phyloP scores from a whole-genome alignment of 2,888 invertebrate species.

The Agonopterix heracliana region DNA sequence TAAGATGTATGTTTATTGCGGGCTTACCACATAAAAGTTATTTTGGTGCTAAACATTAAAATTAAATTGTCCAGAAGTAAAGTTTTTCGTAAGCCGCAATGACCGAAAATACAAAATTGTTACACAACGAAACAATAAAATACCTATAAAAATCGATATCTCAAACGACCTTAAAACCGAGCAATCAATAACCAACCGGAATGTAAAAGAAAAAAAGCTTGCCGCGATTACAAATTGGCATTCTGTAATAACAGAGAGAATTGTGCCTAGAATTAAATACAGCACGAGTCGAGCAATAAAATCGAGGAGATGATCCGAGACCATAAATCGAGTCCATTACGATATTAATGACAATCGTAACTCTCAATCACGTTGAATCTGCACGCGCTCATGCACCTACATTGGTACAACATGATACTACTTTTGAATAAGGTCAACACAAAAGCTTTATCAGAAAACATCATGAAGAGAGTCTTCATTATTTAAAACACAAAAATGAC shows the following conservation, averaged over 20 bases:
- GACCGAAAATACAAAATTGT: no score
- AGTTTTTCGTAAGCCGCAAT: no score
- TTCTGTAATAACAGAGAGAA: constrained; percentile 33
- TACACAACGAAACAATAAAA: no score
- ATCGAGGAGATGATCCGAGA: constrained; percentile 48
- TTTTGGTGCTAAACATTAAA: neutral
- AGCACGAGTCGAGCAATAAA: constrained; percentile 41
- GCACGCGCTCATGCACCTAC: constrained; percentile 39
- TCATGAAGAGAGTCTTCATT: no score
- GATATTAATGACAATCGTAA: constrained; percentile 65
- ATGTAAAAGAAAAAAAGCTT: constrained; percentile 19
- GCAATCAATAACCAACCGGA: constrained; percentile 15
- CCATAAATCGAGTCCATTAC: constrained; percentile 63
- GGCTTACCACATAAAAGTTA: no score
- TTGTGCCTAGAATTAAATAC: constrained; percentile 43
- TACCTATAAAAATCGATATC: neutral
- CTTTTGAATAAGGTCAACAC: constrained; percentile 30
- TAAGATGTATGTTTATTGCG: constrained; percentile 3
- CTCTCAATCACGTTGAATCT: constrained; percentile 56
- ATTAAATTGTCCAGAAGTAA: no score
- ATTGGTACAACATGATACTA: constrained; percentile 15
- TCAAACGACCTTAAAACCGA: constrained; percentile 7
- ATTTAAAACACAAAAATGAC: no score
- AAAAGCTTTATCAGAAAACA: constrained; percentile 12
- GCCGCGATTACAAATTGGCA: constrained; percentile 41